Base-by-base conservation (phyloP, 2,113 vertebrate species). In the Bagarius yarrelli region DNA sequence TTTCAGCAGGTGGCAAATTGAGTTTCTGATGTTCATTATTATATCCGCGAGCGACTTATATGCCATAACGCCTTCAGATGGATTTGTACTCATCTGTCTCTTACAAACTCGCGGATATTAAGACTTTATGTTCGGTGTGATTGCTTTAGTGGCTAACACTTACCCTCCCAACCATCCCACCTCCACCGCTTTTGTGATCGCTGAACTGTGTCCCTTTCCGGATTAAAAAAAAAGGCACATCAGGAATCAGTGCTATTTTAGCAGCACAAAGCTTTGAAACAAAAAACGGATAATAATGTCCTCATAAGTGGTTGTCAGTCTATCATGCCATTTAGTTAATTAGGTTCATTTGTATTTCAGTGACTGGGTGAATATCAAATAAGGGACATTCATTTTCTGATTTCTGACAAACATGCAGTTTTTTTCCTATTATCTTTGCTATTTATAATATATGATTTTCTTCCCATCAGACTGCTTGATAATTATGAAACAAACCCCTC, bases 1-100 rank as follows among this genome's bases (percentile, higher is more conserved):
- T 86, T 90, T 91, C 78, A 88, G 85, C 86, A 86, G 85, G 87
- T 75, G 32, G 85, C 79, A 83, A 85, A 85, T 84, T 85, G 67
- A 83, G 60, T 79, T 79, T 60, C 55, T 84, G 84, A 89, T 75
- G 79, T 55, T 30, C 52, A 67, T 73, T 64, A 66, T 63, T 80
- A 72, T 47, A 52, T 44, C 77, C 73, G 8, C 44, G 4, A 61
- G 32, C 34, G 8, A 25, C 80, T 82, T 71, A 40, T 79, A 52
- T 36, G 27, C 30, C 34, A 21, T 71, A 76, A 63, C 19, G 47
- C 56, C 80, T 34, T 25, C 52, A 66, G 23, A 64, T 66, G 32
- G 75, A 78, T 82, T 75, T 79, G 44, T 23, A 8, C 69, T 34
- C 40, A 80, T 72, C 55, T 23, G 67, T 52, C 44, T 52, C 40